Evolutionary conservation across 2,113 vertebrate species (phyloP).

Genomic region (Cebidichthys violaceus): DNA sequence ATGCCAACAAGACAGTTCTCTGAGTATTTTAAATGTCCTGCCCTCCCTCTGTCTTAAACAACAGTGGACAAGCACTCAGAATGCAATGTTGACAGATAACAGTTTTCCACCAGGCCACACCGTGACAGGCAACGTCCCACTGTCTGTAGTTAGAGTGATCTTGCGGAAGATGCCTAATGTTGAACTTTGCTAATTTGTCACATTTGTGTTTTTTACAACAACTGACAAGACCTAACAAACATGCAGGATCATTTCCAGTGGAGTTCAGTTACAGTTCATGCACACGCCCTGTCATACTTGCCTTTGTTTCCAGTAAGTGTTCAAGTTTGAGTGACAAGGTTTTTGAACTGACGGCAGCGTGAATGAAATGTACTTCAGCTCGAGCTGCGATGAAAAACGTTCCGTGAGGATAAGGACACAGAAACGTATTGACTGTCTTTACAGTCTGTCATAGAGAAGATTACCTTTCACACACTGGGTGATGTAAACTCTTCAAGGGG

Average conservation of each 20-base stretch:
- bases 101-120: constrained; percentile 18
- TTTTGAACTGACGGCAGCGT: constrained; percentile 7
- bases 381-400: not conserved
- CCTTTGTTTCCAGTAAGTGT: constrained; percentile 13
- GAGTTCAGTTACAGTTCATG: constrained; percentile 19
- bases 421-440: constrained; percentile 30
- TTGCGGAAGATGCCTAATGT: not conserved
- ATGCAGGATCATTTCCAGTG: not conserved
- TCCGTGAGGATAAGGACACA: constrained; percentile 3
- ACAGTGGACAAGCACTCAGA: constrained; percentile 27
- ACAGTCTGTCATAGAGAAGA: constrained; percentile 47
- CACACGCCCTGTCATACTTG: constrained; percentile 4
- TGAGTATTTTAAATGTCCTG: constrained; percentile 62
- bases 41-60: constrained; percentile 58
- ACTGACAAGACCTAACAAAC: not conserved
- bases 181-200: not conserved
- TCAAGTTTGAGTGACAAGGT: not conserved
- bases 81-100: constrained; percentile 10
- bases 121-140: not conserved
- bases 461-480: constrained; percentile 51
- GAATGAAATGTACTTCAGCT: not conserved
- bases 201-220: not conserved
- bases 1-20: constrained; percentile 49
- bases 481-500: constrained; percentile 40
- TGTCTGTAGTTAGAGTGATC: constrained; percentile 6